Conservation (phyloP, 2,113 vertebrate species). For the Rhinolophus ferrumequinum region DNA sequence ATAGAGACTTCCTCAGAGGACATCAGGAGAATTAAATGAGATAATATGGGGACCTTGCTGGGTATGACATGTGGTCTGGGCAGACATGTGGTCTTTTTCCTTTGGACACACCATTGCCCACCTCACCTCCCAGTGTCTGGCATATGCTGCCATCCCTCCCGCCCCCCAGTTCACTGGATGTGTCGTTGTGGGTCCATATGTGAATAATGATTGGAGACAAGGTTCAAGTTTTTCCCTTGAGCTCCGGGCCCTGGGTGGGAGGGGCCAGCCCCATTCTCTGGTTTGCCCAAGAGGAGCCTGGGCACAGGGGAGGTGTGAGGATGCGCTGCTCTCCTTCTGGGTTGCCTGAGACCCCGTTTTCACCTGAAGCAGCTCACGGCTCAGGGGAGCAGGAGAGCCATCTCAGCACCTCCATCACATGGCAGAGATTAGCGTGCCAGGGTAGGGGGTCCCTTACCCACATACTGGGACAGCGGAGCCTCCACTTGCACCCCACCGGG, state of each 20-base stretch:
- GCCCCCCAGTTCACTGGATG: not conserved
- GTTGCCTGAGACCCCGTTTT: not conserved
- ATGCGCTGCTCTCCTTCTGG: rapidly evolving
- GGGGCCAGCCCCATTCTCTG: not conserved
- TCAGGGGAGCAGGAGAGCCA: not conserved
- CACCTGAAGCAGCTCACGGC: not conserved
- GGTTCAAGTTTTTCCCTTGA: not conserved
- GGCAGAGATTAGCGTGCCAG: not conserved
- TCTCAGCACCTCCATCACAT: not conserved
- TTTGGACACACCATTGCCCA: rapidly evolving
- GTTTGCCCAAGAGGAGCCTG: not conserved
- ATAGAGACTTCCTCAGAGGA: not conserved
- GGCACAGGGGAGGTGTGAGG: not conserved
- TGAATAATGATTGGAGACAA: not conserved
- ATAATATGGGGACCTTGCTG: not conserved
- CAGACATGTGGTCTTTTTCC: not conserved
- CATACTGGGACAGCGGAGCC: not conserved
- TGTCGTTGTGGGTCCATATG: not conserved
- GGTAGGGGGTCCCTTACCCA: not conserved
- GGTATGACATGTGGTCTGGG: not conserved
- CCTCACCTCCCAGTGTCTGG: not conserved
- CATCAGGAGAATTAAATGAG: not conserved
- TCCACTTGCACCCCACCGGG: not conserved
- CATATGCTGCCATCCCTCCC: not conserved
- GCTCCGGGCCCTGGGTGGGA: not conserved